Conservation (phyloP, 2,797 vertebrate species). For the Notolepis coatsorum region DNA sequence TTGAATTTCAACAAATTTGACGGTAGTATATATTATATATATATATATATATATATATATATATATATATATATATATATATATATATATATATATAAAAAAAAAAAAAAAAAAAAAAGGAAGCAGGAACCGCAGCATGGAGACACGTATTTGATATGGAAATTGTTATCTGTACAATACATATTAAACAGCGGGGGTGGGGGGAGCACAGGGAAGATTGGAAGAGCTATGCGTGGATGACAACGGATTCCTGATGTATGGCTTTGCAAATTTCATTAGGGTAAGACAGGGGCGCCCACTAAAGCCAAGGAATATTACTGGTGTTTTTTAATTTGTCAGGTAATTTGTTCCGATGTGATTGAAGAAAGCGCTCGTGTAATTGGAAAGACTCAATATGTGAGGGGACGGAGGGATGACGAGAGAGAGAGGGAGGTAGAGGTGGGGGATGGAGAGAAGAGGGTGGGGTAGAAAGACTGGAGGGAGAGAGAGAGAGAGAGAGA, state of each 20-base stretch:
- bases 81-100: no score
- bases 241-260: constrained; percentile 72
- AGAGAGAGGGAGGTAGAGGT: neutral
- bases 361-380: constrained; percentile 78
- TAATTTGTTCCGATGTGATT: constrained; percentile 79
- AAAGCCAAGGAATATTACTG: constrained; percentile 58
- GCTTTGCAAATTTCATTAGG: constrained; percentile 79
- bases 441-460: constrained; percentile 53
- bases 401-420: constrained; percentile 35
- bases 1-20: constrained; percentile 52
- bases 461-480: constrained; percentile 48
- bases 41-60: no score
- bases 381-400: constrained; percentile 76
- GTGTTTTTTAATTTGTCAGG: constrained; percentile 80
- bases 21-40: no score
- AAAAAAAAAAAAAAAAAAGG: no score
- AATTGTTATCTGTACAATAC: constrained; percentile 69
- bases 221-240: constrained; percentile 51
- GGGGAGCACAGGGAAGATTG: constrained; percentile 33
- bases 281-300: constrained; percentile 63
- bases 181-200: constrained; percentile 66
- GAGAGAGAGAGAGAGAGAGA: constrained; percentile 33
- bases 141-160: constrained; percentile 58
- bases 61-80: no score
- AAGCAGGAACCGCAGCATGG: constrained; percentile 17